Conservation (phyloP, 2,888 invertebrate genomes). For the Polyploca ridens region DNA sequence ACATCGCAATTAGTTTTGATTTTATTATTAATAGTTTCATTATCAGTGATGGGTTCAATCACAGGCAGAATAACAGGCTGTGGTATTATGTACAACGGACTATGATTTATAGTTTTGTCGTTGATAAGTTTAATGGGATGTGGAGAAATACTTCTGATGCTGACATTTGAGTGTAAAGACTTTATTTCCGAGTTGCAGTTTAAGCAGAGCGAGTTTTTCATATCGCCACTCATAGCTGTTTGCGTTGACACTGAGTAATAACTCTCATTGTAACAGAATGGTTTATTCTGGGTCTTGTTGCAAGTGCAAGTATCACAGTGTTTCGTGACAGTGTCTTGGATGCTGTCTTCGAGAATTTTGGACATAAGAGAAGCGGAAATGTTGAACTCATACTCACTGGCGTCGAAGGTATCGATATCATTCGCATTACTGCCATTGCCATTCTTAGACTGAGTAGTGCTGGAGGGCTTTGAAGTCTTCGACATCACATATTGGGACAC, state of each 20-base stretch:
- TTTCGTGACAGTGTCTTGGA: conserved; percentile 91
- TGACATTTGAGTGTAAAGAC: conserved; percentile 70
- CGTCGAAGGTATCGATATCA: conserved; percentile 81
- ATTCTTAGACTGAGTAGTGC: conserved; percentile 72
- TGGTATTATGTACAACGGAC: conserved; percentile 66
- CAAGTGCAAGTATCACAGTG: conserved; percentile 94
- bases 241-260: conserved; percentile 87
- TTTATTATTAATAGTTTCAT: conserved; percentile 40
- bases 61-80: conserved; percentile 31
- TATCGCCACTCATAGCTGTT: conserved; percentile 79
- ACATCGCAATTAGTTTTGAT: conserved; percentile 44
- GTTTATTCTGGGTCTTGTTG: conserved; percentile 81
- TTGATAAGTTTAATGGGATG: conserved; percentile 65
- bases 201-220: conserved; percentile 82
- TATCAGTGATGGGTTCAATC: conserved; percentile 43
- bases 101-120: conserved; percentile 58
- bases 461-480: conserved; percentile 78
- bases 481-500: conserved; percentile 91
- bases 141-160: conserved; percentile 70
- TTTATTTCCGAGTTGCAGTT: conserved; percentile 86
- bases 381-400: conserved; percentile 87
- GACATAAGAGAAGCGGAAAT: conserved; percentile 95
- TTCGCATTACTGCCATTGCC: conserved; percentile 49
- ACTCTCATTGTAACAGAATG: conserved; percentile 81
- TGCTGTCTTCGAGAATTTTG: conserved; percentile 94